Conservation (phyloP, 35 echinoderm and acorn worm species). For the Hemicentrotus pulcherrimus region DNA sequence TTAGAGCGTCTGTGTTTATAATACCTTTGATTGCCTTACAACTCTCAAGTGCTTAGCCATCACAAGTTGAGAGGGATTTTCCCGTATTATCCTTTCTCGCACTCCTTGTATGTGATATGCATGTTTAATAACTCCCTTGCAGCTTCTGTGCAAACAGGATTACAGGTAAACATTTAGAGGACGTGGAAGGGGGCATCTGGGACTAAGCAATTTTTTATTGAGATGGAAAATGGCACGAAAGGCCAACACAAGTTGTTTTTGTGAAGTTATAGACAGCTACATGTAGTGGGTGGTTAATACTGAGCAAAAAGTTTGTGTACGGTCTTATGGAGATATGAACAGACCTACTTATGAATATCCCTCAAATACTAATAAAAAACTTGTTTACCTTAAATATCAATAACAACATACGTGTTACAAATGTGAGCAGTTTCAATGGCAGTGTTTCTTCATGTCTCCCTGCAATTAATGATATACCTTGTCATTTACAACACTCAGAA, state of each 20-base stretch:
- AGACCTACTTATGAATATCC: background rate
- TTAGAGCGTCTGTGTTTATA: background rate
- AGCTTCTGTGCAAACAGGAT: background rate
- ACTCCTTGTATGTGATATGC: background rate
- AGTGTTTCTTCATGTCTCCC: no score
- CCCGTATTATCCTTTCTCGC: background rate
- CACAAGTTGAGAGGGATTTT: background rate
- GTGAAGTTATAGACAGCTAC: background rate
- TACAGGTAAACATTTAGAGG: background rate
- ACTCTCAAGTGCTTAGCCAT: background rate
- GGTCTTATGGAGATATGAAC: background rate
- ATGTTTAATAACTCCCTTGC: background rate
- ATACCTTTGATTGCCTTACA: background rate
- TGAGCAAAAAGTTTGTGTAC: background rate
- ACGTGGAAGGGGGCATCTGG: background rate
- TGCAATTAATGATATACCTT: no score
- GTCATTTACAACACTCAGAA: no score
- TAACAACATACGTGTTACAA: no score
- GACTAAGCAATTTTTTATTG: background rate
- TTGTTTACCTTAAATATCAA: no score
- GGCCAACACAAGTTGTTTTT: background rate
- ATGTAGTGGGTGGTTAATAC: background rate
- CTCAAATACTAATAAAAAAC: no score
- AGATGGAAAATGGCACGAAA: background rate
- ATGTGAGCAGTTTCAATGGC: no score